Conservation (phyloP, 92 coral and sea anemone genomes). For the Palythoa grandiflora region DNA sequence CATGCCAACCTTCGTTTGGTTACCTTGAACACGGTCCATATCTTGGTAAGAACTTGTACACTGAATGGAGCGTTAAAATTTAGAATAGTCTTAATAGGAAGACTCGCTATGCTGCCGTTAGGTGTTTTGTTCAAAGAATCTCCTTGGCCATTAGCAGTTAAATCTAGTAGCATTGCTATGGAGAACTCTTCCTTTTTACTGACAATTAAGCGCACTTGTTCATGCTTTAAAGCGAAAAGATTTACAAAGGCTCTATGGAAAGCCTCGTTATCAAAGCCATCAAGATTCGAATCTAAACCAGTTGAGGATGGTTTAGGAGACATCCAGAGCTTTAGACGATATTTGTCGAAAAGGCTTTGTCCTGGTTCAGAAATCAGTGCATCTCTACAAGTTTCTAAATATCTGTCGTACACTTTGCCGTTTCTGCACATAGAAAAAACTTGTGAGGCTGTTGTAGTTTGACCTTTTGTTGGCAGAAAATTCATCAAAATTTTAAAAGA, state of each 20-base stretch:
- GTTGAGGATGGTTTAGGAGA: constrained; percentile 24
- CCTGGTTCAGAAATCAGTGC: constrained; percentile 51
- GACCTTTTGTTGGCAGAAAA: constrained; percentile 2
- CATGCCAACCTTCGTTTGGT: constrained; percentile 70
- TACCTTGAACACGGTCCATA: constrained; percentile 76
- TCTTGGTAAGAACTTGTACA: constrained; percentile 41
- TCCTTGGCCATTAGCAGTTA: background rate
- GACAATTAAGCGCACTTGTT: background rate
- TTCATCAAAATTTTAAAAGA: constrained; percentile 34
- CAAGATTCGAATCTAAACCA: background rate
- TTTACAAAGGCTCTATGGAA: constrained; percentile 50
- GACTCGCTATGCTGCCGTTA: background rate
- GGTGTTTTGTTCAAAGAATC: background rate
- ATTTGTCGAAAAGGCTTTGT: constrained; percentile 65
- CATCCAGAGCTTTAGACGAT: constrained; percentile 73
- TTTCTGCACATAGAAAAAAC: constrained; percentile 19
- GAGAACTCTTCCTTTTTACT: constrained; percentile 9
- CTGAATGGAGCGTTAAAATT: constrained; percentile 65
- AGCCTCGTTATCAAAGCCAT: constrained; percentile 18
- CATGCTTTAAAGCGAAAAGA: constrained; percentile 31
- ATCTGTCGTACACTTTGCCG: constrained; percentile 59
- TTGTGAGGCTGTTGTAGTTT: background rate
- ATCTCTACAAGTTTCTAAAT: constrained; percentile 68
- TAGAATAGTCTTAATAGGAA: constrained; percentile 46
- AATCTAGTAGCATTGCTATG: background rate